phyloP scores from a whole-genome alignment of 2,113 vertebrate genomes.

The Macheiramphus alcinus region DNA sequence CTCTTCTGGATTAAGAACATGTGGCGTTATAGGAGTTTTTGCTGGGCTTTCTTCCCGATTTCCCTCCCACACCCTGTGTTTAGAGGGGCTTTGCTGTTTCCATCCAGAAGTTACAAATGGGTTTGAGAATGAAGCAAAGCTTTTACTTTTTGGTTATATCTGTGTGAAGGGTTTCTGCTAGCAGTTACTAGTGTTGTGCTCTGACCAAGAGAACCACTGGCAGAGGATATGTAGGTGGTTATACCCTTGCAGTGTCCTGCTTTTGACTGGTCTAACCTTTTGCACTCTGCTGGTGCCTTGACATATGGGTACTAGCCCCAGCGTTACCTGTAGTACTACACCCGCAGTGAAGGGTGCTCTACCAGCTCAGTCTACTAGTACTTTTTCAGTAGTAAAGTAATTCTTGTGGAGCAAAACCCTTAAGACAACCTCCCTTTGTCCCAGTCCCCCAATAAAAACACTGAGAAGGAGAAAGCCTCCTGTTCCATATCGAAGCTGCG shows the following conservation, averaged over 20 bases:
- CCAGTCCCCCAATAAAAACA: fast-evolving
- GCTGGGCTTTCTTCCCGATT: fast-evolving
- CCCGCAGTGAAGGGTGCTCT: not conserved
- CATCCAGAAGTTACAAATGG: not conserved
- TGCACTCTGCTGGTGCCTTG: not conserved
- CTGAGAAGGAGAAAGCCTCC: not conserved
- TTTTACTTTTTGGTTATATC: not conserved
- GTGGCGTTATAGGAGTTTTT: not conserved
- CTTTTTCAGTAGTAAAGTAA: not conserved
- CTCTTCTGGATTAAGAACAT: not conserved
- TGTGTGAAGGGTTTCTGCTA: not conserved
- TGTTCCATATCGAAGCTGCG: fast-evolving
- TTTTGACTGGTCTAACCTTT: not conserved
- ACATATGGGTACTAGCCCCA: fast-evolving
- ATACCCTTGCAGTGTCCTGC: not conserved
- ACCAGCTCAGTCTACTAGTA: not conserved
- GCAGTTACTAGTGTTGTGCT: not conserved
- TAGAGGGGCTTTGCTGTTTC: not conserved
- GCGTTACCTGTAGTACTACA: not conserved
- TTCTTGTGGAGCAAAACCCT: not conserved
- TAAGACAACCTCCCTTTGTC: not conserved
- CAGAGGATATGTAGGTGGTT: not conserved
- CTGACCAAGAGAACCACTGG: not conserved
- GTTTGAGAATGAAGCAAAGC: not conserved
- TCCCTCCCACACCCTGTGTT: not conserved